Conservation (phyloP, 2,113 vertebrate genomes). For the Leucosticte australis region DNA sequence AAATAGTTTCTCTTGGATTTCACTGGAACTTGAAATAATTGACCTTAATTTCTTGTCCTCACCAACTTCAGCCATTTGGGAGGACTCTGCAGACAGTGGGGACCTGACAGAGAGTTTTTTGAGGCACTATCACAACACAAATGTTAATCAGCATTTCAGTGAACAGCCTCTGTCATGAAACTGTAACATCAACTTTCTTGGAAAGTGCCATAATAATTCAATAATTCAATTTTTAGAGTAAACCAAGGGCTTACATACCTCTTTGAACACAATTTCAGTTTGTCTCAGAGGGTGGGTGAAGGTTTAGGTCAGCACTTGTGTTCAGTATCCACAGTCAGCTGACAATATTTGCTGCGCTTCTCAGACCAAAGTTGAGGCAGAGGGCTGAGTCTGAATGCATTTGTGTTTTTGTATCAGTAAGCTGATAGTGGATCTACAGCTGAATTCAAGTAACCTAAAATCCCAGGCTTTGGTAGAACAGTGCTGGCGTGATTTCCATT, state of each 20-base stretch:
- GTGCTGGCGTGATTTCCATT: neutral
- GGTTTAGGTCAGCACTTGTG: neutral
- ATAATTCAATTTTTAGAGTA: neutral
- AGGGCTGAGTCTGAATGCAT: neutral
- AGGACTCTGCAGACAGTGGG: neutral
- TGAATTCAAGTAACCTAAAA: neutral
- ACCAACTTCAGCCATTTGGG: neutral
- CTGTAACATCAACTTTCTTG: neutral
- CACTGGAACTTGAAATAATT: neutral
- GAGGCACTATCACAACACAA: neutral
- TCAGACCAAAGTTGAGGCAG: neutral
- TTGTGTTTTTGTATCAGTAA: neutral
- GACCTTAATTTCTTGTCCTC: neutral
- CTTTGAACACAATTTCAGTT: neutral
- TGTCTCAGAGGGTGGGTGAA: neutral
- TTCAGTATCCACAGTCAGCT: neutral
- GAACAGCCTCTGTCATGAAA: neutral
- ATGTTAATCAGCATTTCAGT: neutral
- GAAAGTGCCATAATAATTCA: neutral
- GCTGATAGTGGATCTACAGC: neutral
- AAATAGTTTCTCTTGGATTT: neutral
- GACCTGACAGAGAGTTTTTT: neutral
- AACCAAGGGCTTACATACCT: neutral
- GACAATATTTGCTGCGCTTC: neutral
- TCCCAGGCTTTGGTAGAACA: neutral